A percentile compares a stretch with the other conserved stretches of the same genome.
phyloP scores from a whole-genome alignment of 2,797 vertebrate species.

The Phalloptychus januarius region DNA sequence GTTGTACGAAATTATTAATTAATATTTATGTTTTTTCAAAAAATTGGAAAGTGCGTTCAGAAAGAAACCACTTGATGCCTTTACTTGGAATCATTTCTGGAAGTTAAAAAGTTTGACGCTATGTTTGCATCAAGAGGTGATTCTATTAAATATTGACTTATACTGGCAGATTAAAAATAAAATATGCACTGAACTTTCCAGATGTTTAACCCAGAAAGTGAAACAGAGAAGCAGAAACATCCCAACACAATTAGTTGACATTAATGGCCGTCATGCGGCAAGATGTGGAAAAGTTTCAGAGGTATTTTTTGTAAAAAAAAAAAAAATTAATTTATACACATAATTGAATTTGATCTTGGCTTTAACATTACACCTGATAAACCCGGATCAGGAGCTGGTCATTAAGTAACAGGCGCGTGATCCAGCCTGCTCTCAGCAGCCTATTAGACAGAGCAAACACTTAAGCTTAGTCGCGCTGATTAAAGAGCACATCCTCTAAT shows the following conservation, averaged over 20 bases:
- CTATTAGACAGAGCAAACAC: neutral
- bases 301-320: neutral
- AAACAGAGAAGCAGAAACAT: neutral
- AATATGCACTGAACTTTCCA: neutral
- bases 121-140: neutral
- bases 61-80: too few relatives aligned
- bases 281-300: neutral
- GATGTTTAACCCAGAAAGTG: neutral
- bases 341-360: neutral
- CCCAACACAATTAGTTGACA: neutral
- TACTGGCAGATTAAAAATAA: neutral
- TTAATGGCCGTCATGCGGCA: neutral
- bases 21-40: too few relatives aligned
- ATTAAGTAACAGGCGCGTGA: neutral
- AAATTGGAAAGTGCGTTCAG: too few relatives aligned
- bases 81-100: too few relatives aligned
- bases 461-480: conserved; percentile 3
- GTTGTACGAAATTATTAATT: too few relatives aligned
- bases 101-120: neutral
- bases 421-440: neutral
- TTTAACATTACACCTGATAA: neutral
- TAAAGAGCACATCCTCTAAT: conserved; percentile 20
- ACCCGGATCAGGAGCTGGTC: neutral
- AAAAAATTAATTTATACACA: neutral
- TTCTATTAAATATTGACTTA: neutral